Evolutionary conservation across 2,888 invertebrate genomes (phyloP).

Genomic region (Cybosia mesomella): DNA sequence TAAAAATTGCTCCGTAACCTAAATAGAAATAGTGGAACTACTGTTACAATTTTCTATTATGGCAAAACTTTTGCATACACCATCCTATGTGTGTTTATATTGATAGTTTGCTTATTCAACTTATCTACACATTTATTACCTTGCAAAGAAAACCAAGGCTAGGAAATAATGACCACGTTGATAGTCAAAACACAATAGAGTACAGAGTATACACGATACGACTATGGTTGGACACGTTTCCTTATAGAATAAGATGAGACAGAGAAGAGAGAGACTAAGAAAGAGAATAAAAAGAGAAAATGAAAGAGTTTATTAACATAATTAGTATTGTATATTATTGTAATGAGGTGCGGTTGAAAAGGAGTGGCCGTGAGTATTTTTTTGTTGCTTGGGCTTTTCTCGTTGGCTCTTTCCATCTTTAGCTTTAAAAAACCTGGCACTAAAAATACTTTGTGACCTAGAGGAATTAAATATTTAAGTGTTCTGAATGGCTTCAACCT

Average conservation of each 20-base stretch:
- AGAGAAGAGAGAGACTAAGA: not conserved
- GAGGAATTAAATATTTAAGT: not conserved
- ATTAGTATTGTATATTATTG: not conserved
- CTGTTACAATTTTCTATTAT: constrained; percentile 13
- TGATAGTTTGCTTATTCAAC: not conserved
- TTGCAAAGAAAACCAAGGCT: not conserved
- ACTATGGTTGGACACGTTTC: not conserved
- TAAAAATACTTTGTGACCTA: not conserved
- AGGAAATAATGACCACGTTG: constrained; percentile 1
- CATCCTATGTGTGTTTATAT: not conserved
- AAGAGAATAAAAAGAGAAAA: not conserved
- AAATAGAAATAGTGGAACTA: constrained; percentile 30
- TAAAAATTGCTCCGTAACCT: constrained; percentile 36
- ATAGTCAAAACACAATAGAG: not conserved
- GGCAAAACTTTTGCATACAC: not conserved
- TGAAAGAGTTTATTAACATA: too few species aligned
- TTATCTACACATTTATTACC: not conserved
- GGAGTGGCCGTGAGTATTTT: not conserved
- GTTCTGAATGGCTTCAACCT: not conserved
- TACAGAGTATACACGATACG: not conserved
- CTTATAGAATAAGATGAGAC: too few species aligned
- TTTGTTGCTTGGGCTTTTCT: not conserved
- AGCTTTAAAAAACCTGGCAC: not conserved
- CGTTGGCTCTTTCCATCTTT: not conserved
- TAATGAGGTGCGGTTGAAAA: not conserved